Evolutionary conservation across 2,888 invertebrate species (phyloP).

Genomic region (Nemotelus nigrinus): DNA sequence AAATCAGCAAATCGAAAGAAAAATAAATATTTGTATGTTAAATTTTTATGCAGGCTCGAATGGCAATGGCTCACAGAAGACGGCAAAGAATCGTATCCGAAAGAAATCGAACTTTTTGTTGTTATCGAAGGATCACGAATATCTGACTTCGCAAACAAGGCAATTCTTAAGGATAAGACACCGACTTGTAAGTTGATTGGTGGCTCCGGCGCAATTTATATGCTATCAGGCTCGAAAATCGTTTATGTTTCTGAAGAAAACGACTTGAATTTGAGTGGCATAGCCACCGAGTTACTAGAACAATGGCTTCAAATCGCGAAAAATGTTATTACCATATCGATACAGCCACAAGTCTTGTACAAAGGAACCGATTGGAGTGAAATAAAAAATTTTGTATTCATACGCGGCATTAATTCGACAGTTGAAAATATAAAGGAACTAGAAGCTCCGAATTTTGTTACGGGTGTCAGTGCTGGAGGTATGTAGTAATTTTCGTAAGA

Average conservation of each 20-base stretch:
- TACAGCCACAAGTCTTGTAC: constrained; percentile 61
- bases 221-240: constrained; percentile 49
- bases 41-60: constrained; percentile 33
- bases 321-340: constrained; percentile 58
- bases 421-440: constrained; percentile 54
- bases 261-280: constrained; percentile 59
- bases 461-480: constrained; percentile 62
- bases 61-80: constrained; percentile 46
- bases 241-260: constrained; percentile 58
- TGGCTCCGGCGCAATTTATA: constrained; percentile 49
- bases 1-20: no score
- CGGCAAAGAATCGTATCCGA: constrained; percentile 16
- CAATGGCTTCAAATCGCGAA: constrained; percentile 57
- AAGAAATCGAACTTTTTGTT: constrained; percentile 53
- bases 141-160: constrained; percentile 56
- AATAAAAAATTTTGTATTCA: constrained; percentile 57
- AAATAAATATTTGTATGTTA: no score
- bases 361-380: constrained; percentile 59
- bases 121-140: constrained; percentile 59
- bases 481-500: constrained; percentile 15
- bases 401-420: constrained; percentile 57
- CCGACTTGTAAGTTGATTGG: constrained; percentile 56
- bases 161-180: constrained; percentile 54
- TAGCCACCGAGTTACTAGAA: constrained; percentile 57
- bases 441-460: constrained; percentile 63